Conservation (phyloP, 2,797 vertebrate genomes). For the Rhinatrema bivittatum region DNA sequence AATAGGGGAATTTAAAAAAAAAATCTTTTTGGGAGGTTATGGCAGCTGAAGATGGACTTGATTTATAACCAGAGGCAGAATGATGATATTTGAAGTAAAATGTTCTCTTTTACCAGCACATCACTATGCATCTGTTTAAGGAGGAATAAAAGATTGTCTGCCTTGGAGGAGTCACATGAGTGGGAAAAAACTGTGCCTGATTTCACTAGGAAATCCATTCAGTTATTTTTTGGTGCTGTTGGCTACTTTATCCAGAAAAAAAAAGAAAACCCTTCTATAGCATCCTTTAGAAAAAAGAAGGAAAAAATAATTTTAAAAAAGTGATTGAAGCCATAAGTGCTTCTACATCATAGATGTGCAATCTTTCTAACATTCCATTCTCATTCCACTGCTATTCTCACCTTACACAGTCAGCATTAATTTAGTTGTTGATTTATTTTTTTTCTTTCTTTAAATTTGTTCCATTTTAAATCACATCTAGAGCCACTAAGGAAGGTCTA, state of each 20-base stretch:
- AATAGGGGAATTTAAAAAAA: constrained; percentile 50
- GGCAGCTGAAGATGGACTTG: constrained; percentile 67
- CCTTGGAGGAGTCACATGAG: constrained; percentile 63
- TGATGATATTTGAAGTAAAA: constrained; percentile 47
- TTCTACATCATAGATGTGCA: constrained; percentile 92
- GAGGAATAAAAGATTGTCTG: constrained; percentile 48
- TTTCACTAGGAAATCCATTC: constrained; percentile 84
- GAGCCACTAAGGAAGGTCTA: constrained; percentile 92
- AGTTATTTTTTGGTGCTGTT: constrained; percentile 94
- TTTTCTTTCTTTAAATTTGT: constrained; percentile 50
- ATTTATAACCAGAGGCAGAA: constrained; percentile 55
- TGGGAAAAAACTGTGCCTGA: constrained; percentile 90
- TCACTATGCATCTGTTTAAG: constrained; percentile 69
- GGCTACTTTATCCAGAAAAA: constrained; percentile 77
- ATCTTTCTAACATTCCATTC: constrained; percentile 97
- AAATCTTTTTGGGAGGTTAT: constrained; percentile 44
- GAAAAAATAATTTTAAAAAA: constrained; percentile 31
- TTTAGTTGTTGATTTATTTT: constrained; percentile 60
- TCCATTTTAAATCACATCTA: constrained; percentile 71
- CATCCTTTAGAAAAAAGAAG: constrained; percentile 50
- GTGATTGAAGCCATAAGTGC: constrained; percentile 70
- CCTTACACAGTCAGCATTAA: constrained; percentile 89
- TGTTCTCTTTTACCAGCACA: constrained; percentile 69
- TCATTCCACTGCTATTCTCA: constrained; percentile 67
- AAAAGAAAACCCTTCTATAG: constrained; percentile 58